These are phyloP conservation scores for Ditylenchus dipsaci DNA, from an alignment of 1,140 invertebrate genomes.

Conservation along the genomic window DNA sequence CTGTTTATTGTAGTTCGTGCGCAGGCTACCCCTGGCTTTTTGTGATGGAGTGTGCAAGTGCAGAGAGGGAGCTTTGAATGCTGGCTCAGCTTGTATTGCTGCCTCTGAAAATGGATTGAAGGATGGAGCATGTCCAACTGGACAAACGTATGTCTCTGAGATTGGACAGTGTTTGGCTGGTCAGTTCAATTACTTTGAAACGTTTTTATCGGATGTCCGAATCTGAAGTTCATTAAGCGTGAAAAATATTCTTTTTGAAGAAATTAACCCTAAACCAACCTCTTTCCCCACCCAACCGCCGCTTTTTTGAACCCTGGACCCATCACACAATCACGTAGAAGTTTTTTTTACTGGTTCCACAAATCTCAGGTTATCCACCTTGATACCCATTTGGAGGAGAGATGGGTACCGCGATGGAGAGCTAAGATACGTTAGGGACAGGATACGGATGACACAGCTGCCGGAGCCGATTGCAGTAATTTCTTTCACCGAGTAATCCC, in stretches of 20 bases:
- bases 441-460: too few species aligned
- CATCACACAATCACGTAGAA: too few species aligned
- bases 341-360: too few species aligned
- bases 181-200: too few species aligned
- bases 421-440: too few species aligned
- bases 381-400: too few species aligned
- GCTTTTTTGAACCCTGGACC: too few species aligned
- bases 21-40: slow-evolving; percentile 15
- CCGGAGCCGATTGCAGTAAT: too few species aligned
- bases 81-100: slow-evolving; percentile 53
- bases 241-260: not conserved
- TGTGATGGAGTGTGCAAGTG: slow-evolving; percentile 57
- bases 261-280: not conserved
- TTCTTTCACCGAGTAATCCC: too few species aligned
- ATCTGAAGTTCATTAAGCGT: not conserved
- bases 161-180: slow-evolving; percentile 53
- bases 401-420: too few species aligned
- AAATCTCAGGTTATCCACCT: too few species aligned
- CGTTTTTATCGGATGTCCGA: slow-evolving; percentile 12
- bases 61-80: slow-evolving; percentile 52
- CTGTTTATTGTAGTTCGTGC: not conserved
- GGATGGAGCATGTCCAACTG: slow-evolving; percentile 43
- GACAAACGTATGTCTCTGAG: slow-evolving; percentile 52
- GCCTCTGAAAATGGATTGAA: slow-evolving; percentile 12
- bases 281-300: not conserved